Conservation (phyloP, 2,113 vertebrate genomes). For the Petaurus breviceps region DNA sequence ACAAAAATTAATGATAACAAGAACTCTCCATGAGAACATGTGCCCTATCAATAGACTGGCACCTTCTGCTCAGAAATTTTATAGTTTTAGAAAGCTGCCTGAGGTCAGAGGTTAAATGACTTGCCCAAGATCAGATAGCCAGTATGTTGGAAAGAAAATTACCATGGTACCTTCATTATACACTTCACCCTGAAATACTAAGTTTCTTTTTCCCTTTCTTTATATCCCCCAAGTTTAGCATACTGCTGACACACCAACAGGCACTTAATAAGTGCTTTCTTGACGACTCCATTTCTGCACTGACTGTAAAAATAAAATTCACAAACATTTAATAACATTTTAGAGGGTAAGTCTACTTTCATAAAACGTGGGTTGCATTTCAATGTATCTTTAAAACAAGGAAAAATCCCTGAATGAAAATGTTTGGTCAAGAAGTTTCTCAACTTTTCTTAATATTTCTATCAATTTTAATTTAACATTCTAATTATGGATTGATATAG, state of each 20-base stretch:
- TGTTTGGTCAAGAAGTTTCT: conserved; percentile 3
- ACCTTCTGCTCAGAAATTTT: not conserved
- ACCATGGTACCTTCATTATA: not conserved
- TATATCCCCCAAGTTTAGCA: not conserved
- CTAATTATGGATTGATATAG: not conserved
- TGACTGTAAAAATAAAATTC: not conserved
- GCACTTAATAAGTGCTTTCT: not conserved
- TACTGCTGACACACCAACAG: not conserved
- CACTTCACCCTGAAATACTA: not conserved
- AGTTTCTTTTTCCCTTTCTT: not conserved
- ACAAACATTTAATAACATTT: not conserved
- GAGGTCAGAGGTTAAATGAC: not conserved
- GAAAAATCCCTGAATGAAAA: conserved; percentile 40
- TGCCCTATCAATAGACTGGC: not conserved
- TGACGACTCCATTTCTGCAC: not conserved
- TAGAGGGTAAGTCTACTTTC: conserved; percentile 13
- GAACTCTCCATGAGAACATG: not conserved
- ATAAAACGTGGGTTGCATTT: conserved; percentile 28
- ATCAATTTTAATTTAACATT: not conserved
- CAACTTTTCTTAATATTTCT: not conserved
- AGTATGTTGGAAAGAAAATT: not conserved
- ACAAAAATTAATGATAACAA: not conserved
- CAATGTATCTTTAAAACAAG: conserved; percentile 18
- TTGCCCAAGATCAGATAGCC: not conserved
- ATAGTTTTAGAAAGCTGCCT: not conserved